Conservation (phyloP, 2,888 invertebrate genomes). For the Pardosa pseudoannulata region DNA sequence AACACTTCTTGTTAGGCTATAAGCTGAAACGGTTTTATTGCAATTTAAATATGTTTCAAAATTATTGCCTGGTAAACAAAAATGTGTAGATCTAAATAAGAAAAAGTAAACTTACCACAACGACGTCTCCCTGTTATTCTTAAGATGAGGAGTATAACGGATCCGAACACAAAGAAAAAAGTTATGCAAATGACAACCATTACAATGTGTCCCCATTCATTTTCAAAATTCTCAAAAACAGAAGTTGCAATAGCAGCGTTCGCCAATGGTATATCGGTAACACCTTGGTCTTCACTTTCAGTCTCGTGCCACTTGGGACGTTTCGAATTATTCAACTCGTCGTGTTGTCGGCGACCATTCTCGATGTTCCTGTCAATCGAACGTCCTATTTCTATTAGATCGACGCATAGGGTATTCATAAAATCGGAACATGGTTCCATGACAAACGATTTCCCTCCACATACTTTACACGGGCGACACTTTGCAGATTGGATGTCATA, state of each 20-base stretch:
- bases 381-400: constrained; percentile 23
- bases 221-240: constrained; percentile 1
- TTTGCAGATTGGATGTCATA: constrained; percentile 32
- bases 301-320: constrained; percentile 56
- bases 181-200: constrained; percentile 21
- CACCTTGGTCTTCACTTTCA: constrained; percentile 16
- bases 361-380: constrained; percentile 15
- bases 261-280: background rate
- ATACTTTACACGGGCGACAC: constrained; percentile 31
- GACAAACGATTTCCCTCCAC: constrained; percentile 33
- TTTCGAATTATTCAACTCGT: background rate
- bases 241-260: background rate
- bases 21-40: too few species aligned
- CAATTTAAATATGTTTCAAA: too few species aligned
- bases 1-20: too few species aligned
- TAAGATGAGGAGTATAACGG: constrained; percentile 15
- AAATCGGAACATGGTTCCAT: constrained; percentile 46
- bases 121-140: constrained; percentile 22
- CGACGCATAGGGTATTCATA: constrained; percentile 53
- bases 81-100: too few species aligned
- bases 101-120: constrained; percentile 46
- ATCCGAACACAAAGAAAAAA: constrained; percentile 3
- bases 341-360: background rate
- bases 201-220: constrained; percentile 34
- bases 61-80: too few species aligned